Conservation (phyloP, 2,888 invertebrate genomes). For the Odontocerum albicorne region DNA sequence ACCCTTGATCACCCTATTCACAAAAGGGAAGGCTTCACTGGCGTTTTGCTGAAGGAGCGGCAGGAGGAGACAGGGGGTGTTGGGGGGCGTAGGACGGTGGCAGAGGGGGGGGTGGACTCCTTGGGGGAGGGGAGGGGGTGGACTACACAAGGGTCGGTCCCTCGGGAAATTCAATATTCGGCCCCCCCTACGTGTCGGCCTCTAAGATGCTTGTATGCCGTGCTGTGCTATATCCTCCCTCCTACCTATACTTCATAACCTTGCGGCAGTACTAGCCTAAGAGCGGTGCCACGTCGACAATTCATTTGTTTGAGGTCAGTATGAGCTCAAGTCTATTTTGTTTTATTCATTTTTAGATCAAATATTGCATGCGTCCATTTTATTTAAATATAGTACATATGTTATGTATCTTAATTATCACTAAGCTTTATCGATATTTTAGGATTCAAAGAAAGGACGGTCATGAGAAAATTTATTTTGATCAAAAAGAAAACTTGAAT, state of each 20-base stretch:
- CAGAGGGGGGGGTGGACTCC: slow-evolving; percentile 3
- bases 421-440: too few species aligned
- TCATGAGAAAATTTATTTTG: too few species aligned
- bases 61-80: background rate
- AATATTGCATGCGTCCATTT: too few species aligned
- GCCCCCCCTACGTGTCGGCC: slow-evolving; percentile 46
- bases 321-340: too few species aligned
- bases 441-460: too few species aligned
- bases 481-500: too few species aligned
- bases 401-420: too few species aligned
- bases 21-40: slow-evolving; percentile 11
- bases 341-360: too few species aligned
- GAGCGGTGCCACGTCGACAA: background rate
- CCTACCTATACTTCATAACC: slow-evolving; percentile 5
- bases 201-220: slow-evolving; percentile 55
- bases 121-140: slow-evolving; percentile 44
- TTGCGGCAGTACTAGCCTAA: slow-evolving; percentile 7
- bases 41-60: background rate
- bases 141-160: slow-evolving; percentile 54
- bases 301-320: background rate
- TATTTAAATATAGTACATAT: too few species aligned
- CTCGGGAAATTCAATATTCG: slow-evolving; percentile 64
- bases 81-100: background rate
- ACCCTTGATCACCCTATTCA: slow-evolving; percentile 16
- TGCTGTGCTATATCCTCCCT: slow-evolving; percentile 3